Conservation (phyloP, 2,113 vertebrate species). For the Daphoenositta chrysoptera region DNA sequence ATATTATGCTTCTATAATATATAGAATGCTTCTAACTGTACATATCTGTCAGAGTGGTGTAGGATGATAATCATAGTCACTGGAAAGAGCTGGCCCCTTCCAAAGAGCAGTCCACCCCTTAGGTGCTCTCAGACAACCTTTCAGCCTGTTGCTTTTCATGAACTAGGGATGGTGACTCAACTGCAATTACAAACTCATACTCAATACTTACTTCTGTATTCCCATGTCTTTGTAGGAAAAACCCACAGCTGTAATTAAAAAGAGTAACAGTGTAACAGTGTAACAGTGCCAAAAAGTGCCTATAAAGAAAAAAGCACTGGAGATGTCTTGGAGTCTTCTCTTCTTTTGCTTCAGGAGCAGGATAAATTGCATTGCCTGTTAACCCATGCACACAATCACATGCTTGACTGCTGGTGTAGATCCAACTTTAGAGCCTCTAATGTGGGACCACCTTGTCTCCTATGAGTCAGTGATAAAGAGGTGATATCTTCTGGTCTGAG, state of each 20-base stretch:
- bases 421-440: neutral
- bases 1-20: too few species aligned
- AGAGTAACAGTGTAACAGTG: neutral
- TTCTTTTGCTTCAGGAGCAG: neutral
- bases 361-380: neutral
- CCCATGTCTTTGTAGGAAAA: neutral
- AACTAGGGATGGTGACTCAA: neutral
- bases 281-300: too few species aligned
- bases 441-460: neutral
- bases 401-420: neutral
- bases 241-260: neutral
- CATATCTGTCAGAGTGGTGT: neutral
- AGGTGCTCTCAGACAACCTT: neutral
- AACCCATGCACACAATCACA: fast-evolving
- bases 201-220: neutral
- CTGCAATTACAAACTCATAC: neutral
- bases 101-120: neutral
- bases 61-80: neutral
- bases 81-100: neutral
- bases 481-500: neutral
- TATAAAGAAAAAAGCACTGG: neutral
- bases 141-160: neutral
- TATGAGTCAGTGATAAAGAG: neutral
- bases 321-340: neutral
- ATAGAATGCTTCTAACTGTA: neutral